Conservation (phyloP, 2,888 invertebrate genomes). For the Ecliptopera silaceata region DNA sequence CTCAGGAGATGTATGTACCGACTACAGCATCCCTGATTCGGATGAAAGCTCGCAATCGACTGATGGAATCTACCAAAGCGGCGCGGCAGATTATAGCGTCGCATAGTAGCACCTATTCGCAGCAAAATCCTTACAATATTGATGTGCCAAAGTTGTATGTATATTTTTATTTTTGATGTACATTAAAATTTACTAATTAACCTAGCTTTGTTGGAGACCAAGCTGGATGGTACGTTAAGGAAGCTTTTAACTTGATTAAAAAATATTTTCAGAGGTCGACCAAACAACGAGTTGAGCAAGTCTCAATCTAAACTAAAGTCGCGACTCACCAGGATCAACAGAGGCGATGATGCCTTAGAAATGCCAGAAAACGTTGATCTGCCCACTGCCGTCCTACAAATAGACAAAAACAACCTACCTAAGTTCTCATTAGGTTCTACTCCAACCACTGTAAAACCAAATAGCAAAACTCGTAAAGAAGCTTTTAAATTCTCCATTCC, state of each 20-base stretch:
- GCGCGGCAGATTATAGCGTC: slow-evolving; percentile 84
- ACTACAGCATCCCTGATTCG: slow-evolving; percentile 80
- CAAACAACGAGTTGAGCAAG: neutral
- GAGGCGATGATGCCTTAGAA: slow-evolving; percentile 39
- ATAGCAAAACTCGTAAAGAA: slow-evolving; percentile 38
- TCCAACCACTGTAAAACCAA: slow-evolving; percentile 16
- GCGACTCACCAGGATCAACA: slow-evolving; percentile 49
- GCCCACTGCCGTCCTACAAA: slow-evolving; percentile 56
- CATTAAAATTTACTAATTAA: too few species aligned
- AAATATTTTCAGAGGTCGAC: slow-evolving; percentile 44
- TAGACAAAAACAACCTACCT: slow-evolving; percentile 62
- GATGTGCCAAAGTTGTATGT: slow-evolving; percentile 34
- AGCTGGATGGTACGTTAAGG: too few species aligned
- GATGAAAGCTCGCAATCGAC: slow-evolving; percentile 81
- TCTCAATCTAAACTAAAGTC: slow-evolving; percentile 55
- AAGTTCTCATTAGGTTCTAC: slow-evolving; percentile 52
- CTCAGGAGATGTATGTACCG: slow-evolving; percentile 83
- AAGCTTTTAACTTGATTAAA: too few species aligned
- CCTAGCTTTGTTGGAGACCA: too few species aligned
- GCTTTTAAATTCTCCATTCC: slow-evolving; percentile 60
- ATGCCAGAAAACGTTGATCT: slow-evolving; percentile 44
- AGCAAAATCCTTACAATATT: slow-evolving; percentile 46
- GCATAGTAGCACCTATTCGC: slow-evolving; percentile 69
- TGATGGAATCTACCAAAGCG: slow-evolving; percentile 85
- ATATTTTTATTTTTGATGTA: neutral